These are phyloP conservation scores for Sebastes cheni DNA, from an alignment of 2,797 vertebrate genomes.

Conservation along the genomic window DNA sequence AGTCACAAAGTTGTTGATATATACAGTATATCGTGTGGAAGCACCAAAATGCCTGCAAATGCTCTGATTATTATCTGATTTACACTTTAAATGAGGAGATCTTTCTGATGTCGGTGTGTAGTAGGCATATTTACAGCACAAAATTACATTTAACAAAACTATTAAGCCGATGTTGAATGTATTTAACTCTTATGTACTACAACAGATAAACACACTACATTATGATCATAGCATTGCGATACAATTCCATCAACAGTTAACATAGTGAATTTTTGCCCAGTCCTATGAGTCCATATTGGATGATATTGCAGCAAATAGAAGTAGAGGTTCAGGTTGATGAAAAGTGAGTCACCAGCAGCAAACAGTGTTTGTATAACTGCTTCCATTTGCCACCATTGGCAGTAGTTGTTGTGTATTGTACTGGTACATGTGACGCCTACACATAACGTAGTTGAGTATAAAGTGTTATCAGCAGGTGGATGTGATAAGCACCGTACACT, in stretches of 20 bases:
- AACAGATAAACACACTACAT: not conserved
- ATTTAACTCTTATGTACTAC: not conserved
- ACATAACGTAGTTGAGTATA: not conserved
- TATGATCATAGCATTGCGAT: not conserved
- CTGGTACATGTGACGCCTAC: not conserved
- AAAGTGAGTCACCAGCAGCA: not conserved
- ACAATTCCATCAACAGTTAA: not conserved
- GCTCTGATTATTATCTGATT: not conserved
- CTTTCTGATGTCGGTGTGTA: not conserved
- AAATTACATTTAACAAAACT: not conserved
- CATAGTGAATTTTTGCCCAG: not conserved
- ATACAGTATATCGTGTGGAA: not conserved
- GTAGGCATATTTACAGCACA: not conserved
- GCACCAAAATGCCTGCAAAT: not conserved
- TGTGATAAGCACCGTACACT: not conserved
- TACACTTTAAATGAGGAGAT: not conserved
- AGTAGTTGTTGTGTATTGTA: not conserved
- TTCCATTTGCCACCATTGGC: not conserved
- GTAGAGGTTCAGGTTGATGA: not conserved
- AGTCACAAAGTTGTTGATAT: not conserved
- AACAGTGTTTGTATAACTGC: not conserved
- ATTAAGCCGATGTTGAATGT: not conserved
- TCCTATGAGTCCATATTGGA: not conserved
- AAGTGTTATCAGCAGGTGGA: conserved; percentile 14
- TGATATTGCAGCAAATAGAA: not conserved